Evolutionary conservation across 2,797 vertebrate genomes (phyloP).

Genomic region (Girardinus metallicus): DNA sequence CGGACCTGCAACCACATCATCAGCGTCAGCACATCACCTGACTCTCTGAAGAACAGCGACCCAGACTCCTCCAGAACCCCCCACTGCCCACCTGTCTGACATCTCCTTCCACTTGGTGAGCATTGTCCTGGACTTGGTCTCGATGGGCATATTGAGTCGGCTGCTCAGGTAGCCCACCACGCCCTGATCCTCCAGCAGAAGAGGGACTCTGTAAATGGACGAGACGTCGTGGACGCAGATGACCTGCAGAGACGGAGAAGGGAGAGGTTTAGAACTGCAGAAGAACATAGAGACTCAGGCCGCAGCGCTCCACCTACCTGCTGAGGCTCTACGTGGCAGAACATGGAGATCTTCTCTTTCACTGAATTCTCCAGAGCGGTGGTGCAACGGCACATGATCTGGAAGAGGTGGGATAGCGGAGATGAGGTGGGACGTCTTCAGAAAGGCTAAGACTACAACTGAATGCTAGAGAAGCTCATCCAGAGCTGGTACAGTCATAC

Average conservation of each 20-base stretch:
- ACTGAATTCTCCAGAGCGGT: slow-evolving; percentile 90
- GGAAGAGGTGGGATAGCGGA: neutral
- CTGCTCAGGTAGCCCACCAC: slow-evolving; percentile 90
- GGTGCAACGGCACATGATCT: slow-evolving; percentile 95
- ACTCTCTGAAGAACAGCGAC: neutral
- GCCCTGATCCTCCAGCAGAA: slow-evolving; percentile 92
- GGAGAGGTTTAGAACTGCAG: neutral
- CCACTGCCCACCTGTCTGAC: slow-evolving; percentile 89
- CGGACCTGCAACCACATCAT: slow-evolving; percentile 79
- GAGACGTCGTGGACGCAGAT: slow-evolving; percentile 95
- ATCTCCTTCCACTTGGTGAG: slow-evolving; percentile 97
- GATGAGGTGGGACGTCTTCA: neutral
- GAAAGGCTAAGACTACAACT: neutral
- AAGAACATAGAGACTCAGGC: neutral
- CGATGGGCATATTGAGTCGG: slow-evolving; percentile 90
- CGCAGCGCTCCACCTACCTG: slow-evolving; percentile 78
- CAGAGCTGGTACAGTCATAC: neutral
- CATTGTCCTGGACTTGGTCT: slow-evolving; percentile 87
- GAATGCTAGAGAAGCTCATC: neutral
- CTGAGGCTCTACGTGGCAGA: slow-evolving; percentile 94
- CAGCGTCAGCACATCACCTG: neutral
- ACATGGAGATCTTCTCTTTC: slow-evolving; percentile 99
- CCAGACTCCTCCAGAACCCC: neutral
- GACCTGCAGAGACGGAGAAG: slow-evolving; percentile 77
- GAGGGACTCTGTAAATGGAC: slow-evolving; percentile 92